Base-by-base conservation (phyloP, 1,140 invertebrate species). In the Drosophila ohnishii region DNA sequence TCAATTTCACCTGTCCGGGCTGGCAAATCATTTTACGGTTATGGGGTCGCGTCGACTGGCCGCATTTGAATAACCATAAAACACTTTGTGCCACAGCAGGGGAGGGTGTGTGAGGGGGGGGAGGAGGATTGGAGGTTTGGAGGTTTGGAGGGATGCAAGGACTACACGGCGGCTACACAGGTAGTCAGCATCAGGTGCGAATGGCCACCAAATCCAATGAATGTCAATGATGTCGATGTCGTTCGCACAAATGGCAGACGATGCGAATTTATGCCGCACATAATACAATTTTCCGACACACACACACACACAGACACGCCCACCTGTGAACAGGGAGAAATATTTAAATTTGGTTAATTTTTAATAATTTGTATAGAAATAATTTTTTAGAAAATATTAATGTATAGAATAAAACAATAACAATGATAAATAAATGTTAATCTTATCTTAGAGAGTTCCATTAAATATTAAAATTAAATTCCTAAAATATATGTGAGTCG, bases 121-220 rank as follows among this genome's bases (percentile, higher is more conserved):
- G 30, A 34, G 30, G 11, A 8, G 9, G 9, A 16, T 19, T 16
- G 25, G 9, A 13, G 48, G 9, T 16, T 19, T 16, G 25, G 9
- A 13, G 48, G 9, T 16, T 19, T 16, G 25, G 9, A 13, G 48
- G 25, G 11, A n/a, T 48, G 22, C 13, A 42, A 2, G 25, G 9
- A 34, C 10, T 25, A 28, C 1, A 11, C 13, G 35, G 37, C 53
- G 25, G 10, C 19, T 25, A 42, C 39, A 40, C 56, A 63, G 57
- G 67, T 76, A 61, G 61, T 62, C 53, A 51, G 80, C 67, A 85
- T 84, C 80, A 84, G 81, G 80, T 84, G 80, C 77, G 82, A 84
- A 85, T 77, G 77, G 77, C 67, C 81, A 75, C 72, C 77, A 84
- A 84, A 85, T 84, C 77, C 81, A 85, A 84, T 84, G 81, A 84